Evolutionary conservation across 2,888 invertebrate genomes (phyloP), one percentile per base, ranked within the genome.

Genomic region (Drosophila falleni): DNA sequence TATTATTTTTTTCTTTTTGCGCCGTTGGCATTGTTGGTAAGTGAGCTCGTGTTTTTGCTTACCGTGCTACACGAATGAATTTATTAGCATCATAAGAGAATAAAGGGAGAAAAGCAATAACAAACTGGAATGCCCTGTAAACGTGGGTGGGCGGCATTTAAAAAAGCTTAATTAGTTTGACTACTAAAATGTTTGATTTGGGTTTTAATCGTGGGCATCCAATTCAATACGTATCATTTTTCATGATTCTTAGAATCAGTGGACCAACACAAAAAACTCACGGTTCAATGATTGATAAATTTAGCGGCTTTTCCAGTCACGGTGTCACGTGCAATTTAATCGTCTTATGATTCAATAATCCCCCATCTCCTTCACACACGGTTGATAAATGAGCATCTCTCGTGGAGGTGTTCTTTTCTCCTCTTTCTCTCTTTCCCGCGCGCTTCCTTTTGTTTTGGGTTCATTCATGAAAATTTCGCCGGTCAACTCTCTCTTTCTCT

Each of bases 301-400:
- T 68, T 63, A 55, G 72, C 69, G 69, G 72, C 70, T 81, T 80
- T 83, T 74, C 71, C 63, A 60, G 67, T 64, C 54, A 69, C 50
- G 70, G 83, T 89, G 89, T 87, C 86, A 87, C 87, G 89, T 87
- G 86, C 89, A 86, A 88, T 76, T 83, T 89, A 86, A 83, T 86
- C 85, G 88, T 74, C 89, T 89, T 85, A 88, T 61, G 74, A 71
- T 74, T 73, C 68, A 67, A 72, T 56, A 54, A 26, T 33, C 26
- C 47, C 29, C 46, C 31, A 9, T 31, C 42, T 19, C 10, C 65
- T 26, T 26, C 35, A 26, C 13, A 19, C 50, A 42, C 49, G 23
- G 42, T 81, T 83, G 89, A 83, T 87, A 84, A 83, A 83, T 83
- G 81, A 87, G 71, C 64, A 53, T 50, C 64, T 50, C 64, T 53